phyloP scores from a whole-genome alignment of 2,113 vertebrate genomes.

The Strix uralensis region DNA sequence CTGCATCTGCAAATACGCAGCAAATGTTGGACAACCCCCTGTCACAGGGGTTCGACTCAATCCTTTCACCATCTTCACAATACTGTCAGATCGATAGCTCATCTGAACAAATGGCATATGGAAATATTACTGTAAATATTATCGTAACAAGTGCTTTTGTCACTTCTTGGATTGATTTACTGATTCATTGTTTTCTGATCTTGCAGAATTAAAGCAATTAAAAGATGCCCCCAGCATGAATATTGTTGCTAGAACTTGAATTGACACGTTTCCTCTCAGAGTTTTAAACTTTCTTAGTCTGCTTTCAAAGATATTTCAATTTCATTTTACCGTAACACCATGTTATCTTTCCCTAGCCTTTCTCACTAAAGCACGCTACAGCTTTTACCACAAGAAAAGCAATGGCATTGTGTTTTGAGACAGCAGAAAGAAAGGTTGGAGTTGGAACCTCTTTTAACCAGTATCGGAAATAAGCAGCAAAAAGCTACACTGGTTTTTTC shows the following conservation, averaged over 20 bases:
- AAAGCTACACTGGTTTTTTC: background rate
- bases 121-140: background rate
- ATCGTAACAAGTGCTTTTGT: background rate
- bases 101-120: background rate
- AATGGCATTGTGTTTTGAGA: background rate
- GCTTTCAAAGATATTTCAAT: background rate
- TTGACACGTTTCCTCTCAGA: background rate
- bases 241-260: background rate
- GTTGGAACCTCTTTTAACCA: background rate
- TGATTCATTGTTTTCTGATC: background rate
- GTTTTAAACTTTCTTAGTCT: background rate
- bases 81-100: background rate
- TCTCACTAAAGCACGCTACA: background rate
- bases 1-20: background rate
- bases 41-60: background rate
- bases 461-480: background rate
- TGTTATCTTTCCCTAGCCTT: background rate
- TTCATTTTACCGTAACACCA: background rate
- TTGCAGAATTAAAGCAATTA: background rate
- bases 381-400: background rate
- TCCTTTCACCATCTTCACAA: background rate
- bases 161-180: background rate
- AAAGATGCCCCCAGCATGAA: background rate
- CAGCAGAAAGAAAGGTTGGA: background rate
- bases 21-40: background rate